Evolutionary conservation across 1,140 invertebrate genomes (phyloP).

Genomic region (Euglossa dilemma): DNA sequence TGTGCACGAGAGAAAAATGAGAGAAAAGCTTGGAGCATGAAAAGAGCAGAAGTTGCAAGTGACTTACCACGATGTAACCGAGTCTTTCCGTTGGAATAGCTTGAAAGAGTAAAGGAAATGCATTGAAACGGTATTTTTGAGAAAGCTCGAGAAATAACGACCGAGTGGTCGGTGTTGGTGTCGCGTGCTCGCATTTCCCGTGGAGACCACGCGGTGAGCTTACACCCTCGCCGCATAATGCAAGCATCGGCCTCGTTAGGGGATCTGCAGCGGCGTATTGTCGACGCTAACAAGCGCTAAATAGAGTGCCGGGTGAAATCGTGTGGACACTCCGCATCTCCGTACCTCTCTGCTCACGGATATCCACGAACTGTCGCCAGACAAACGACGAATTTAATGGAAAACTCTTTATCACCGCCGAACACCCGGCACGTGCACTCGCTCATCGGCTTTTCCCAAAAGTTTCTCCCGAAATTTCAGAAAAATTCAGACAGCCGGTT

Average conservation of each 20-base stretch:
- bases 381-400: slow-evolving; percentile 15
- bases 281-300: slow-evolving; percentile 80
- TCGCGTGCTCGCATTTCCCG: slow-evolving; percentile 45
- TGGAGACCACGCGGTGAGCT: slow-evolving; percentile 59
- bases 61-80: not conserved
- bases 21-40: not conserved
- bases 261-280: slow-evolving; percentile 78
- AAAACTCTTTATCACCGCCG: not conserved
- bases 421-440: not conserved
- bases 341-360: not conserved
- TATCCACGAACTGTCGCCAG: not conserved
- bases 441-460: too few relatives aligned
- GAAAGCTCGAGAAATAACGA: slow-evolving; percentile 38
- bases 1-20: too few relatives aligned
- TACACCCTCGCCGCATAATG: slow-evolving; percentile 72
- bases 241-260: slow-evolving; percentile 77
- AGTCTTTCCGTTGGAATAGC: not conserved
- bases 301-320: slow-evolving; percentile 75
- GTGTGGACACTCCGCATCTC: slow-evolving; percentile 58
- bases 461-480: not conserved
- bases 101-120: not conserved
- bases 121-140: not conserved
- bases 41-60: not conserved
- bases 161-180: slow-evolving; percentile 30
- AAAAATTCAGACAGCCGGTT: not conserved